Base-by-base conservation (phyloP, 2,888 invertebrate genomes). In the Ctena decussata region DNA sequence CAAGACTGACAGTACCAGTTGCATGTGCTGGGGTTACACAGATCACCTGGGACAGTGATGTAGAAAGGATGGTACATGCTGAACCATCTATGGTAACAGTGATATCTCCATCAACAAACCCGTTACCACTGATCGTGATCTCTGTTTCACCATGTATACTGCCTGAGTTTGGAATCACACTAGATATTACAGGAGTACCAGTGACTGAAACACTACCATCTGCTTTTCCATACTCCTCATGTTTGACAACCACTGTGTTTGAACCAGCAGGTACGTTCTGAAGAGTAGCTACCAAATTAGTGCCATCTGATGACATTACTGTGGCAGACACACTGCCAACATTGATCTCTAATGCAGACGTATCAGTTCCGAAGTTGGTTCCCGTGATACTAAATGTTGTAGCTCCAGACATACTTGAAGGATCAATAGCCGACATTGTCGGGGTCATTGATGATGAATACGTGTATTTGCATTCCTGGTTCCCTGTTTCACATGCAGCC, bases 321-420 rank as follows among this genome's bases (percentile, higher is more conserved):
- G 81, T 74, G 32, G 94, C 94, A 8, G 70, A 15, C 11, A 89
- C 91, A 1, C 91, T 92, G 21, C 93, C 94, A 21, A 95, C 80
- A 0, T 24, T 82, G 8, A 94, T 93, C 3, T 76, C 77, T 37
- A 90, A 82, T 2, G 89, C 82, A 3, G 72, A n/a, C 12, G 82
- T 35, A 15, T 80, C 65, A 8, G 83, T 76, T 11, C 87, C 90
- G 37, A 93, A 87, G 15, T 75, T 82, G 6, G 77, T 83, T 18
- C 93, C 93, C 30, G 84, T 79, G 11, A 93, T 82, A 1, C 81
- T 90, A 21, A 93, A 80, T 0, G 84, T 77, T 60, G 89, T 87
- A 1, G 87, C 60, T 21, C 87, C 89, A 46, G 85, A 80, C 30
- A 91, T 85, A 18, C 75, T 75, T 8, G 76, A 72, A n/a, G 92